Evolutionary conservation across 2,888 invertebrate genomes (phyloP).

Genomic region (Lottia gigantea): DNA sequence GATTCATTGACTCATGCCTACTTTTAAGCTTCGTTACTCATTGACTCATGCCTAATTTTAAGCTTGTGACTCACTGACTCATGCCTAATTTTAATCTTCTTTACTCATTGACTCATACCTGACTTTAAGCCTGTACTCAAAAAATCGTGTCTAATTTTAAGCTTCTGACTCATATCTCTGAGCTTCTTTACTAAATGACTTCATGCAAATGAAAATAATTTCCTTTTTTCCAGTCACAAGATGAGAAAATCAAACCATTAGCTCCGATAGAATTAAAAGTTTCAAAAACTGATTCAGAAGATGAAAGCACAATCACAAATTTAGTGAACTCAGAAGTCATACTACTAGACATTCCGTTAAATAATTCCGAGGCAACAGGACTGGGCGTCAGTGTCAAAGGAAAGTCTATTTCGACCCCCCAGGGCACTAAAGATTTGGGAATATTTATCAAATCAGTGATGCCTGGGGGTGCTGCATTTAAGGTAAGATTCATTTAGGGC

Average conservation of each 20-base stretch:
- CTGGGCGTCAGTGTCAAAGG: conserved; percentile 98
- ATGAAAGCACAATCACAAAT: conserved; percentile 68
- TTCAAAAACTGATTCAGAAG: conserved; percentile 38
- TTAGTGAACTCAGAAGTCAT: conserved; percentile 77
- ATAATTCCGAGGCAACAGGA: conserved; percentile 97
- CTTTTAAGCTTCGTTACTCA: too few species aligned
- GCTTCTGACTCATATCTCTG: too few species aligned
- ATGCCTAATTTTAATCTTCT: too few species aligned
- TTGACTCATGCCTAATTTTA: too few species aligned
- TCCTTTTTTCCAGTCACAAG: background rate
- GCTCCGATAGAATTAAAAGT: conserved; percentile 68
- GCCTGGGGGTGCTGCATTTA: conserved; percentile 90
- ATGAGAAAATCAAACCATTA: conserved; percentile 61
- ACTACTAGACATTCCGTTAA: conserved; percentile 92
- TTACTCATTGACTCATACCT: too few species aligned
- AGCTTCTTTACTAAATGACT: too few species aligned
- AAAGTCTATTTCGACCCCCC: conserved; percentile 76
- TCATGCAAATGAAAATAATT: too few species aligned
- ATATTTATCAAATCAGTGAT: conserved; percentile 97
- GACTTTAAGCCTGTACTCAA: too few species aligned
- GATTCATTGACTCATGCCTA: too few species aligned
- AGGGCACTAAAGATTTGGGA: conserved; percentile 80
- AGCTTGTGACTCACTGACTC: too few species aligned
- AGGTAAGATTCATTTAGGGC: conserved; percentile 54
- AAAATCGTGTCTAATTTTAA: too few species aligned